Conservation (phyloP, 2,888 invertebrate genomes). For the Callyntrura sp. region DNA sequence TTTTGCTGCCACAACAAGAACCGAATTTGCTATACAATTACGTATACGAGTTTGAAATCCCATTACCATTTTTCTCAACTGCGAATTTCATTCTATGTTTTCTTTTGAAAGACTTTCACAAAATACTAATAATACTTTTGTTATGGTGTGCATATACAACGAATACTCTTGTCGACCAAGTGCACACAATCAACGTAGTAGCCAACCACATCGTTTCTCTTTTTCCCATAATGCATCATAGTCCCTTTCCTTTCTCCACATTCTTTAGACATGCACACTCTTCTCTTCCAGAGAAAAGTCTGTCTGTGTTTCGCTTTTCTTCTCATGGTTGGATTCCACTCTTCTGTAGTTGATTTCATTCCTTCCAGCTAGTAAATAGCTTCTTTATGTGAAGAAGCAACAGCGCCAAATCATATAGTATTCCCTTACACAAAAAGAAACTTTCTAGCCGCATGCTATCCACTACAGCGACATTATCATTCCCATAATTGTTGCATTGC, state of each 20-base stretch:
- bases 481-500: not conserved
- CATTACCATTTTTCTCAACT: too few species aligned
- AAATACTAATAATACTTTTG: too few species aligned
- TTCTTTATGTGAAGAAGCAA: constrained; percentile 50
- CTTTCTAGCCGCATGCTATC: not conserved
- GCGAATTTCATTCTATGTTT: too few species aligned
- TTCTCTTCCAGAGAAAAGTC: constrained; percentile 24
- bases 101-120: too few species aligned
- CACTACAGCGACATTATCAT: constrained; percentile 22
- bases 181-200: too few species aligned
- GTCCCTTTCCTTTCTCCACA: not conserved
- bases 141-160: too few species aligned
- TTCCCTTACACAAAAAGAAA: constrained; percentile 25
- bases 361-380: constrained; percentile 49
- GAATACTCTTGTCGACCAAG: too few species aligned
- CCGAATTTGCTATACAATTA: too few species aligned
- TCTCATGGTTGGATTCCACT: constrained; percentile 32
- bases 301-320: not conserved
- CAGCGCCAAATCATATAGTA: constrained; percentile 1
- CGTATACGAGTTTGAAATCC: too few species aligned
- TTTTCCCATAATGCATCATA: constrained; percentile 34
- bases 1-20: too few species aligned
- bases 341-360: constrained; percentile 54
- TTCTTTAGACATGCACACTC: constrained; percentile 1
- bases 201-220: not conserved